These are phyloP conservation scores for Oceanodroma tethys DNA, from an alignment of 2,113 vertebrate species.

Conservation along the genomic window DNA sequence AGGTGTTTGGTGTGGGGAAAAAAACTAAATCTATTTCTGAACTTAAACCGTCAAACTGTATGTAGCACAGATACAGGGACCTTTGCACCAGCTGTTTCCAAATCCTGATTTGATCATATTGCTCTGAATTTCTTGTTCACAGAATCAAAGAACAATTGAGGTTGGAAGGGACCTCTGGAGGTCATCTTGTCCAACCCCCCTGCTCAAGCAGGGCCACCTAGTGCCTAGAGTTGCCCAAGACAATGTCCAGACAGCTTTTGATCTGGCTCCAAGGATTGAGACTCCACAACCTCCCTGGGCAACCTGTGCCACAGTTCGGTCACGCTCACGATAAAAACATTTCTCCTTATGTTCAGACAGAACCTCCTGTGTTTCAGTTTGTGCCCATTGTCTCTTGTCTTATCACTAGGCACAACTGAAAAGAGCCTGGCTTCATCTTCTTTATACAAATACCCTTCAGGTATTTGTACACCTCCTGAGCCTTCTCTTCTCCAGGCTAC, in stretches of 20 bases:
- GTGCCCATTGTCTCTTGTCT: too few relatives aligned
- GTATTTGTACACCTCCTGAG: not conserved
- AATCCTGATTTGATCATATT: not conserved
- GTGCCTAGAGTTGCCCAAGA: not conserved
- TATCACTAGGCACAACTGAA: not conserved
- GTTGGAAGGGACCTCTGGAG: not conserved
- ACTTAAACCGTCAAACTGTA: not conserved
- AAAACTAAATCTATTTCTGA: not conserved
- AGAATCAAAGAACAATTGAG: not conserved
- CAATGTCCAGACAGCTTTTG: not conserved
- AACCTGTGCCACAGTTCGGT: not conserved
- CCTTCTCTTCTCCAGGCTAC: not conserved
- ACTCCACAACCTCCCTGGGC: not conserved
- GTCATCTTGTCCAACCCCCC: not conserved
- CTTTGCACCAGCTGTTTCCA: not conserved
- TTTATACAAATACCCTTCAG: not conserved
- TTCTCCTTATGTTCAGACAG: not conserved
- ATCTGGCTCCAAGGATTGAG: not conserved
- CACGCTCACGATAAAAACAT: not conserved
- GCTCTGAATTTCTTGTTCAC: not conserved
- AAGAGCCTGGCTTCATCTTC: not conserved
- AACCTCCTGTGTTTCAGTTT: not conserved
- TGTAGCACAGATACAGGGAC: not conserved
- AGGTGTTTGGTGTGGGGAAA: not conserved
- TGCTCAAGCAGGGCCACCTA: not conserved